Evolutionary conservation across 2,113 vertebrate species (phyloP).

Genomic region (Pituophis catenifer): DNA sequence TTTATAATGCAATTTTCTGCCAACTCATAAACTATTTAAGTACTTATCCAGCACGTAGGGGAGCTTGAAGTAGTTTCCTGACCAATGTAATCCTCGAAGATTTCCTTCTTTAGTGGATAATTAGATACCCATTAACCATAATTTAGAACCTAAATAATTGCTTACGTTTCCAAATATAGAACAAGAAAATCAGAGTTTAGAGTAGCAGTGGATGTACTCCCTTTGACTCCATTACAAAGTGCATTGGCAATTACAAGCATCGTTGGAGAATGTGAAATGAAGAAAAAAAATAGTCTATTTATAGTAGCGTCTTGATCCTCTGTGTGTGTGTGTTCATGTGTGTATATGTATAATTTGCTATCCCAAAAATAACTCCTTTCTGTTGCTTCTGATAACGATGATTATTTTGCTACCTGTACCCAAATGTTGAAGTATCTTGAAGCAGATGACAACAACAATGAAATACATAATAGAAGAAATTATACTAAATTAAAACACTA

Average conservation of each 20-base stretch:
- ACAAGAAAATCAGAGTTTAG: neutral
- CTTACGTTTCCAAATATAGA: neutral
- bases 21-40: slow-evolving; percentile 60
- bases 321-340: neutral
- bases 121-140: neutral
- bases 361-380: neutral
- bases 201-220: neutral
- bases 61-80: slow-evolving; percentile 52
- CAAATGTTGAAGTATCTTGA: neutral
- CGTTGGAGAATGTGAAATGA: neutral
- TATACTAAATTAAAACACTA: neutral
- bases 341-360: neutral
- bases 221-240: neutral
- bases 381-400: neutral
- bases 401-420: neutral
- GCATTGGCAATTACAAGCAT: neutral
- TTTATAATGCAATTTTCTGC: slow-evolving; percentile 66
- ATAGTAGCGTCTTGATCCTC: neutral
- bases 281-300: neutral
- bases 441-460: neutral
- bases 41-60: slow-evolving; percentile 38
- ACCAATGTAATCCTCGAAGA: slow-evolving; percentile 14
- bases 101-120: neutral
- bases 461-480: neutral
- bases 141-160: neutral